Base-by-base conservation (phyloP, 2,113 vertebrate genomes). In the Clarias batrachus region DNA sequence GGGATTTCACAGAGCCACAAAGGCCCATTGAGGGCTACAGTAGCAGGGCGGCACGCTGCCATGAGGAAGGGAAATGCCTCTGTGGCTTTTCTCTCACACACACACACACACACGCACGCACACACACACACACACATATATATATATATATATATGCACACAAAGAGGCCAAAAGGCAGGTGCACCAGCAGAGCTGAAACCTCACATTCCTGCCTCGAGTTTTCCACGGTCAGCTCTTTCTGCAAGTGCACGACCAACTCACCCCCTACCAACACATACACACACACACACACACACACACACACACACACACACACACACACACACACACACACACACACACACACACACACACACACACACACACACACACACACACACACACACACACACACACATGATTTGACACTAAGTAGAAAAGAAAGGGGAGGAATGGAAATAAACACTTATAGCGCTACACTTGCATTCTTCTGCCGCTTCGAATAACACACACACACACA, bases 61-160 rank as follows among this genome's bases (percentile, higher is more conserved):
- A 85, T 68, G 73, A 89, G 89, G 85, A 89, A 82, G 73, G 90
- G 85, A 92, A 90, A 90, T 90, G 89, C 90, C 89, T 85, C 86
- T 70, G 62, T 70, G 71, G 73, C 30, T 81, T 86, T 83, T 17
- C 30, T 33, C 30, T 17, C 48, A 57, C 57, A 54, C 59, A 68
- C 82, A 71, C 63, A 14, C 83, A 77, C 83, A 60, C 63, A 14
- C 83, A 77, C 83, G 52, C 70, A 63, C 37, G 56, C 78, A 60
- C 68, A 14, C 82, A 73, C 54, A 56, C 65, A 59, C 81, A 81
- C 21, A 56, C 78, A 60, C 81, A 68, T 60, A 48, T 25, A 59
- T 70, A 48, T 33, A n/a, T 81, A 54, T 54, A 56, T 60, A 63
- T 79, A 80, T 37, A 77, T 80, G 77, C 68, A 77, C 41, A 82